Base-by-base conservation (phyloP, 1,140 invertebrate genomes). In the Sinella curviseta region DNA sequence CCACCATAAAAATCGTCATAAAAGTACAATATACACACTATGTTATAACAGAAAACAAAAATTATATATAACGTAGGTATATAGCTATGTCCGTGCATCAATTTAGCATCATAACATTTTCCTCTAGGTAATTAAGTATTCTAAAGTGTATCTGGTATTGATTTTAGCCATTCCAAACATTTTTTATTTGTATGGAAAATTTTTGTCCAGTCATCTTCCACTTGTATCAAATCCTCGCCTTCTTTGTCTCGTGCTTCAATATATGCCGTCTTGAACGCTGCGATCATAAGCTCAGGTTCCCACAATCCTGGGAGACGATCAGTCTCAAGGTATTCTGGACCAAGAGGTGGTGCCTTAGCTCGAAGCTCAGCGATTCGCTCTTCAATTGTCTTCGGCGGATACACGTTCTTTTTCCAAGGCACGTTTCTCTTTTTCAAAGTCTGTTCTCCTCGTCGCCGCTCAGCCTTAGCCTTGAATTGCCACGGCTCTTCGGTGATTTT, bases 281-380 rank as follows among this genome's bases (percentile, higher is more conserved):
- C 36, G 1, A 30, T 54, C 80, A 81, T 81, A 1, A 83, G 35
- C 36, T 81, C 78, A 17, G 82, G 78, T 26, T 80, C 77, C 82
- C 82, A 83, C 24, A 83, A 78, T n/a, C 82, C 82, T 0, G 80
- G 78, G 16, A 83, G 48, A 31, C 60, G 65, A 30, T 83, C 82
- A 17, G 77, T 80, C 30, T 81, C 60, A n/a, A 80, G 26, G 65
- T 80, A 31, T 28, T 79, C 80, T 1, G 77, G 35, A 26, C 60
- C 67, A 8, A 73, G 8, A 14, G 67, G 70, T 33, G 76, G 76
- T 17, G 76, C 26, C 20, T 55, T 31, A 31, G 70, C 67, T 30
- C 82, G 31, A 17, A 75, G 36, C 39, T 76, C 82, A 1, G 67
- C 75, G 39, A 83, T 79, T 0, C 39, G 36, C 34, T 83, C 80